Percentiles rank a stretch among this genome's conserved stretches.
These are phyloP conservation scores for Drosophila navojoa DNA, from an alignment of 1,140 invertebrate species.

Conservation along the genomic window DNA sequence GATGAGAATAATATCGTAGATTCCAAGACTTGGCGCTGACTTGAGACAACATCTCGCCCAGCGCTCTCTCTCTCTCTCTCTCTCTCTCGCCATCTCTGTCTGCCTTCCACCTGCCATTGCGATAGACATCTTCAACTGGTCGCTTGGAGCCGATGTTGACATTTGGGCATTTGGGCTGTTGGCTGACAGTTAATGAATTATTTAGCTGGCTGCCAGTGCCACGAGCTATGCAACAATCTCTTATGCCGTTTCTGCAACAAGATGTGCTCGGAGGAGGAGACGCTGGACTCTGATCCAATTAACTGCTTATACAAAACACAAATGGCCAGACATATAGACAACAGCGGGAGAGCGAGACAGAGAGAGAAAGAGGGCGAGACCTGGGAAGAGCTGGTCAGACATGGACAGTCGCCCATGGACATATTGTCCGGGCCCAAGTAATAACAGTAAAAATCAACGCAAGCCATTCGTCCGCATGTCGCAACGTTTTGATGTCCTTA, in stretches of 20 bases:
- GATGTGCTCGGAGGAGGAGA: background rate
- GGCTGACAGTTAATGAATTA: conserved; percentile 73
- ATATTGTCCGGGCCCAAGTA: conserved; percentile 52
- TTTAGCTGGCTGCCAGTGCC: conserved; percentile 59
- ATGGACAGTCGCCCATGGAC: conserved; percentile 55
- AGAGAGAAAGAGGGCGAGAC: background rate
- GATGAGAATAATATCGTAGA: conserved; percentile 60
- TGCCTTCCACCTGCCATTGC: conserved; percentile 22
- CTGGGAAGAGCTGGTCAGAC: conserved; percentile 10
- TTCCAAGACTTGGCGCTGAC: conserved; percentile 40
- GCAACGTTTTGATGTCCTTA: conserved; percentile 24
- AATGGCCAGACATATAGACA: conserved; percentile 74
- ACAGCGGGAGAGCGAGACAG: background rate
- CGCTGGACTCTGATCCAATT: conserved; percentile 75
- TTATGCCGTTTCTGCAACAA: conserved; percentile 34
- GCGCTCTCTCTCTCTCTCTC: no score
- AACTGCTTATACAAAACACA: conserved; percentile 82
- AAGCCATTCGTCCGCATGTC: conserved; percentile 61
- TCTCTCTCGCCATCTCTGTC: no score
- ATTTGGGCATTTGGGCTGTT: conserved; percentile 44
- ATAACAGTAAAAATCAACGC: conserved; percentile 80
- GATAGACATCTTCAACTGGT: conserved; percentile 8
- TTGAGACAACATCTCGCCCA: conserved; percentile 15
- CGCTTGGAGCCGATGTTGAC: conserved; percentile 47
- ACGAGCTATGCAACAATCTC: conserved; percentile 70